Base-by-base conservation (phyloP, 2,888 invertebrate species). In the Osmoderma eremita region DNA sequence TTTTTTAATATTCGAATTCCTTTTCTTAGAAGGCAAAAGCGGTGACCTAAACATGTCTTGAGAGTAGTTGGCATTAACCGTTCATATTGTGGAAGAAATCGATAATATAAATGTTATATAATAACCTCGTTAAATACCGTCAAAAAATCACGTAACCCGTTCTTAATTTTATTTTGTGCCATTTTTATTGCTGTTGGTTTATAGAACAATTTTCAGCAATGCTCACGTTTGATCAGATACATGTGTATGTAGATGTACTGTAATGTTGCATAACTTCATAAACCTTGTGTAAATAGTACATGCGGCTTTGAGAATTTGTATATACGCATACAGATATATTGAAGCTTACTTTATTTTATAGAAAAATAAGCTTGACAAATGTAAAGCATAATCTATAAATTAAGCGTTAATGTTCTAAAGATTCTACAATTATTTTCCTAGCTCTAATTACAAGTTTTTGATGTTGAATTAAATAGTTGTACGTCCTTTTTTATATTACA, bases 401-500 rank as follows among this genome's bases (percentile, higher is more conserved):
- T 30, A 30, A 30, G 10, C 8, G 24, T 24, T 24, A 24, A 30
- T n/a, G n/a, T 30, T 30, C 30, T n/a, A n/a, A n/a, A n/a, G n/a
- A 30, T 30, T 24, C 3, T 4, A 24, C 24, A 5, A 5, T 30
- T 30, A n/a, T 6, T 30, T 30, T 30, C 6, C 5, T 30, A 10
- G 5, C 5, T 24, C 24, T 24, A 5, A 24, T 5, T 5, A 5
- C 24, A 24, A 24, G 3, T 24, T 24, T 5, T 5, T 30, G 1
- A 30, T 8, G 5, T 30, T 5, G 5, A 42, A 42, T 42, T n/a
- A 42, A 17, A 42, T 17, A 13, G 24, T 8, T 13, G n/a, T 24
- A 50, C 22, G 39, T 63, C 36, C 8, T 54, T 54, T 18, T 49
- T 17, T 63, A 56, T 66, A 53, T 64, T 70, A 71, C 71, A 73